Percentiles rank a stretch among this genome's conserved stretches.
phyloP scores from a whole-genome alignment of 2,113 vertebrate species.

The Paradoxurus hermaphroditus region DNA sequence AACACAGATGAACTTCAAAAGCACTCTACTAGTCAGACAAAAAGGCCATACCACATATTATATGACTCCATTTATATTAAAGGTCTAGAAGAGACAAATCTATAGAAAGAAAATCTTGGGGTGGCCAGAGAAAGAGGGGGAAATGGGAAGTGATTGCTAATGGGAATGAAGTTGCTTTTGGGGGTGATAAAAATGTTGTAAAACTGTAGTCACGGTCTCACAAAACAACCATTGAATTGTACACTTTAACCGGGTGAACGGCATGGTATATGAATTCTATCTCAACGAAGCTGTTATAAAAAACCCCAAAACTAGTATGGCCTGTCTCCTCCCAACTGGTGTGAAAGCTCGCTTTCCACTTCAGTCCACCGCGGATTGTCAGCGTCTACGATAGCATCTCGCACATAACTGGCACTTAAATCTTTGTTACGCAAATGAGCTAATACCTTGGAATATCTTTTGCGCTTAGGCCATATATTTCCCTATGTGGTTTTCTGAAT shows the following conservation, averaged over 20 bases:
- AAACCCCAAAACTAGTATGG: background rate
- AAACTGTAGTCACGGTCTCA: background rate
- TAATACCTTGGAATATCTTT: background rate
- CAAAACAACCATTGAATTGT: background rate
- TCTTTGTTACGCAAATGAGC: background rate
- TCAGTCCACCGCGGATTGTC: too few relatives aligned
- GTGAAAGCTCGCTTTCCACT: background rate
- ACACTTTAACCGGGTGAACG: background rate
- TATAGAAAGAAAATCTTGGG: background rate
- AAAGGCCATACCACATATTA: background rate
- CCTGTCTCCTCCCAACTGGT: too few relatives aligned
- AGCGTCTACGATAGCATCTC: background rate
- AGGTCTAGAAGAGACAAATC: background rate
- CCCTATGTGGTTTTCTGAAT: background rate
- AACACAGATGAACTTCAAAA: background rate
- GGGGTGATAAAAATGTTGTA: background rate
- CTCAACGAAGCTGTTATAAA: background rate
- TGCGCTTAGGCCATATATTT: background rate
- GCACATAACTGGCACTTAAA: background rate
- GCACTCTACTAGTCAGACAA: background rate
- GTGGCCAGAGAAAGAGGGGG: background rate
- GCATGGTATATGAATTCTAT: background rate
- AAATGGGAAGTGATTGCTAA: background rate
- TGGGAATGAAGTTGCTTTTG: background rate
- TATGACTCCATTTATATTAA: background rate